Evolutionary conservation across 2,888 invertebrate genomes (phyloP).

Genomic region (Encarsia formosa): DNA sequence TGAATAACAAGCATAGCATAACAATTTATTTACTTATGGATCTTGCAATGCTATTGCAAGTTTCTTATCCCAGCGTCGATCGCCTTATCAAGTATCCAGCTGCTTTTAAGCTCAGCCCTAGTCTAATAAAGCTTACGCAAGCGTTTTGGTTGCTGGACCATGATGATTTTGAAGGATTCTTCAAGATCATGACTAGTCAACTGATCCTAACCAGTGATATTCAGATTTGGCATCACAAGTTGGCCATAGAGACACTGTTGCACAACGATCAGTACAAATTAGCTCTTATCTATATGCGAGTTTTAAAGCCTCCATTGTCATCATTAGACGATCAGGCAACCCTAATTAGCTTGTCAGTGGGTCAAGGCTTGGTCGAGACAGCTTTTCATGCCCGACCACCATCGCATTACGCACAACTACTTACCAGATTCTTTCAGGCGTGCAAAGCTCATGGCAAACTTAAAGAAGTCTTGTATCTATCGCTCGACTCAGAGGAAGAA

Average conservation of each 20-base stretch:
- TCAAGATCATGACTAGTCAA: constrained; percentile 44
- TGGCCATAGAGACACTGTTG: constrained; percentile 63
- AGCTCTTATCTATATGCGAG: constrained; percentile 67
- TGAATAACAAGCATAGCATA: constrained; percentile 72
- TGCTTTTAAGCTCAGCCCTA: constrained; percentile 71
- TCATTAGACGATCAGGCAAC: constrained; percentile 54
- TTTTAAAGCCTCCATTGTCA: constrained; percentile 57
- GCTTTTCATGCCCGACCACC: constrained; percentile 45
- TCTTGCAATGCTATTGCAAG: constrained; percentile 67
- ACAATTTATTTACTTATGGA: constrained; percentile 80
- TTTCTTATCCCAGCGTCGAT: constrained; percentile 62
- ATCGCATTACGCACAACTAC: constrained; percentile 40
- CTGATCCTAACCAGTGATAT: constrained; percentile 52
- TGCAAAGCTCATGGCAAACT: constrained; percentile 42
- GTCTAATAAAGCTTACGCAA: constrained; percentile 73
- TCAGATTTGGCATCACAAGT: constrained; percentile 69
- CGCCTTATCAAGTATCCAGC: constrained; percentile 76
- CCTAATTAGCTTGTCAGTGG: constrained; percentile 40
- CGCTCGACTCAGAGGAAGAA: constrained; percentile 63
- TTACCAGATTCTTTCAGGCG: constrained; percentile 42
- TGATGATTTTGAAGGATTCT: constrained; percentile 66
- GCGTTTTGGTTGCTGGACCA: constrained; percentile 90
- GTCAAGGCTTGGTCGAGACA: constrained; percentile 43
- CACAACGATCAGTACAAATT: constrained; percentile 63
- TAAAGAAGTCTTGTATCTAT: constrained; percentile 58